These are phyloP conservation scores for Hydrotaea cyrtoneurina DNA, from an alignment of 2,888 invertebrate genomes.

Conservation along the genomic window DNA sequence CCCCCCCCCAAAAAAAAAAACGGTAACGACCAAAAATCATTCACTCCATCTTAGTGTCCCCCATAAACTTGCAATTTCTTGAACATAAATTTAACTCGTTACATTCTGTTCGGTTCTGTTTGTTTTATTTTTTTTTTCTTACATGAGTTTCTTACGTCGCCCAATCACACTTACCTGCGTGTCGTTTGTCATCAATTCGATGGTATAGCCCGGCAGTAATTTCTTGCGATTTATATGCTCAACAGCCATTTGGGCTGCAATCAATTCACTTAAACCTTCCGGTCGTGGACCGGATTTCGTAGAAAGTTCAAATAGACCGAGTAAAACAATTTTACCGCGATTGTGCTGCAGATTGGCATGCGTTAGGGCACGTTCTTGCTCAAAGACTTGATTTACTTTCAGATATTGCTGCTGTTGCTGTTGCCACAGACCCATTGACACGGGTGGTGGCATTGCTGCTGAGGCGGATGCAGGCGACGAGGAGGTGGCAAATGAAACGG, in stretches of 20 bases:
- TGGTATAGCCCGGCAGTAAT: constrained; percentile 86
- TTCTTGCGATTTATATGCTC: constrained; percentile 88
- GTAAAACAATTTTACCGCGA: constrained; percentile 84
- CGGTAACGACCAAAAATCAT: too few species aligned
- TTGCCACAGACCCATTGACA: constrained; percentile 72
- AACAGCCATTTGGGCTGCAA: constrained; percentile 90
- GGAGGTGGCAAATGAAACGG: constrained; percentile 12
- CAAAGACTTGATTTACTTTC: constrained; percentile 81
- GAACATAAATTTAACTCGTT: constrained; percentile 12
- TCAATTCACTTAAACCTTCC: constrained; percentile 88
- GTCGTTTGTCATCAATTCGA: constrained; percentile 90
- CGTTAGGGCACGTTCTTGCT: constrained; percentile 78
- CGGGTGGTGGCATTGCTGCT: not conserved
- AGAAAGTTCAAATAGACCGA: constrained; percentile 91
- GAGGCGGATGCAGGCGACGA: constrained; percentile 24
- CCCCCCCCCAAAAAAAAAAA: too few species aligned
- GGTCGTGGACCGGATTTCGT: constrained; percentile 84
- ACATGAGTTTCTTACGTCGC: not conserved
- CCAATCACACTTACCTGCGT: constrained; percentile 86
- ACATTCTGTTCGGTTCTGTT: too few species aligned
- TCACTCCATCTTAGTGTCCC: not conserved
- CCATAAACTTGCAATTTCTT: constrained; percentile 23
- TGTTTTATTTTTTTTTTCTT: too few species aligned
- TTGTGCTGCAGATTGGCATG: constrained; percentile 74
- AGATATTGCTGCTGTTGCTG: constrained; percentile 72